Percentiles rank a stretch among this genome's conserved stretches.
These are phyloP conservation scores for Orchesella cincta DNA, from an alignment of 1,140 invertebrate species.

Conservation along the genomic window DNA sequence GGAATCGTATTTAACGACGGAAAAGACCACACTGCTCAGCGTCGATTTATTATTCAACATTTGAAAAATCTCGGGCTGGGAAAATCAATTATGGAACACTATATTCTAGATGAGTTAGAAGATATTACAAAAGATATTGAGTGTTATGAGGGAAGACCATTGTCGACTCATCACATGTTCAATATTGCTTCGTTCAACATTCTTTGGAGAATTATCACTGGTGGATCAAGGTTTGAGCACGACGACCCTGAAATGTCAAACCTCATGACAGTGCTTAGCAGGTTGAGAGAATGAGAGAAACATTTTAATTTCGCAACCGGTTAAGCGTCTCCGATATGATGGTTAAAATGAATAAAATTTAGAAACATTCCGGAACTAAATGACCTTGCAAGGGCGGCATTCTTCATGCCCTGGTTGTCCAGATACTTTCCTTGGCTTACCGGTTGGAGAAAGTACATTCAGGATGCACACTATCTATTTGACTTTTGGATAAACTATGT, in stretches of 20 bases:
- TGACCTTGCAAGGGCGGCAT: conserved; percentile 31
- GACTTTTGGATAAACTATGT: conserved; percentile 41
- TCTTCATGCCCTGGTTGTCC: conserved; percentile 46
- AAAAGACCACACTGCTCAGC: conserved; percentile 35
- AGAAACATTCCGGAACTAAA: conserved; percentile 49
- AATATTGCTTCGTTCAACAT: conserved; percentile 42
- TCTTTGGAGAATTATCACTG: conserved; percentile 42
- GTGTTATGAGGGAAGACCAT: neutral
- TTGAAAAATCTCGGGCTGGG: conserved; percentile 39
- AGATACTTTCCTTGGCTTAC: conserved; percentile 28
- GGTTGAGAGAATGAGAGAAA: conserved; percentile 12
- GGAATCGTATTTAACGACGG: conserved; percentile 47
- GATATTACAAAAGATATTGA: conserved; percentile 10
- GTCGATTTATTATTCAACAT: conserved; percentile 30
- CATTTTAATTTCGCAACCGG: neutral
- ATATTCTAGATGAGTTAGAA: conserved; percentile 25
- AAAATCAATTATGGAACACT: conserved; percentile 23
- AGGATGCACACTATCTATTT: conserved; percentile 44
- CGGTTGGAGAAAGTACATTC: conserved; percentile 41
- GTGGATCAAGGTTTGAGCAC: conserved; percentile 14
- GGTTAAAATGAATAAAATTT: too few relatives aligned
- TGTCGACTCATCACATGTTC: conserved; percentile 37
- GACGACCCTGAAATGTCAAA: conserved; percentile 31
- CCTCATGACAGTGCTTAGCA: conserved; percentile 31
- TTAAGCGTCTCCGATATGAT: conserved; percentile 4